phyloP scores from a whole-genome alignment of 2,113 vertebrate species.

The Mugil cephalus region DNA sequence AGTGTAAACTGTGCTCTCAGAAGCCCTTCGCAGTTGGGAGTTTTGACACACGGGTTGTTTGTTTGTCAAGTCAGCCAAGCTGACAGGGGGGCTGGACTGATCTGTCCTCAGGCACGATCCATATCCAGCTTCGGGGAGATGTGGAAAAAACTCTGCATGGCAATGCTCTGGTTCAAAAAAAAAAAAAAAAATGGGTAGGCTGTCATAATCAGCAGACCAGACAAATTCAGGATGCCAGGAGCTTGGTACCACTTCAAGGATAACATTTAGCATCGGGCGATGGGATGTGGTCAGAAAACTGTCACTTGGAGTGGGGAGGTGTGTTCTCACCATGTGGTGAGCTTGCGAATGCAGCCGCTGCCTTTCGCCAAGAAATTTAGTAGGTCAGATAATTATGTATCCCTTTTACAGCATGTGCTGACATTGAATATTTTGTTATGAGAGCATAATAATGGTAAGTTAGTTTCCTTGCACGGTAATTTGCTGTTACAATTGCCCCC shows the following conservation, averaged over 20 bases:
- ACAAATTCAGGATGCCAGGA: conserved; percentile 34
- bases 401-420: conserved; percentile 38
- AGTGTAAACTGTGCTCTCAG: conserved; percentile 84
- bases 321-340: conserved; percentile 25
- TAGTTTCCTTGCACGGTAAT: conserved; percentile 38
- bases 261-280: conserved; percentile 20
- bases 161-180: conserved; percentile 20
- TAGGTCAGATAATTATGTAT: conserved; percentile 43
- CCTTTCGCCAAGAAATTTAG: conserved; percentile 16
- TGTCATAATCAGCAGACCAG: conserved; percentile 42
- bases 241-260: conserved; percentile 39
- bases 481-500: conserved; percentile 36
- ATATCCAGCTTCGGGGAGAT: conserved; percentile 43
- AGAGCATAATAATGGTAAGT: conserved; percentile 43
- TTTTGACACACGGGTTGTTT: conserved; percentile 83
- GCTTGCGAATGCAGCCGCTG: not conserved
- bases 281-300: conserved; percentile 9
- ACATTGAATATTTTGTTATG: conserved; percentile 50
- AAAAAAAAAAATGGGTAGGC: not conserved
- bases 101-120: conserved; percentile 58
- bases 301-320: conserved; percentile 1
- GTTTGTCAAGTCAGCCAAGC: conserved; percentile 83
- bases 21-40: conserved; percentile 79
- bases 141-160: conserved; percentile 42
- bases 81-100: conserved; percentile 64